Percentiles rank a stretch among this genome's conserved stretches.
Evolutionary conservation across 1,140 invertebrate genomes (phyloP).

Genomic region (Plectrocnemia conspersa): DNA sequence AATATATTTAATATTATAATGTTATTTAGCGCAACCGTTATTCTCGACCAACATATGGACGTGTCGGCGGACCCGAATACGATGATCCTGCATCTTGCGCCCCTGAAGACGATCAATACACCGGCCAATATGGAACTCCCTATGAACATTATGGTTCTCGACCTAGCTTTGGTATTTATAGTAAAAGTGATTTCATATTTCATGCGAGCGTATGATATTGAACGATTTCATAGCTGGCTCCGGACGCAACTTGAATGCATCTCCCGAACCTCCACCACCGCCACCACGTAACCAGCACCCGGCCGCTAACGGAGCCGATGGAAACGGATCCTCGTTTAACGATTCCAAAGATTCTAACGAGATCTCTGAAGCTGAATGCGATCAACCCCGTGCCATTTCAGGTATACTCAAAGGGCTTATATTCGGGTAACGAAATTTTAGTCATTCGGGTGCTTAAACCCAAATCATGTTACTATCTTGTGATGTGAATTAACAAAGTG

Average conservation of each 20-base stretch:
- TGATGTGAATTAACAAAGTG: too few species aligned
- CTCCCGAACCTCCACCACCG: slow-evolving; percentile 78
- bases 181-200: background rate
- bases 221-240: slow-evolving; percentile 52
- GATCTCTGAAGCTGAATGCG: slow-evolving; percentile 88
- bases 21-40: slow-evolving; percentile 49
- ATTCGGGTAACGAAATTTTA: background rate
- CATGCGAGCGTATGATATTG: background rate
- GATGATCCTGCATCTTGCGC: slow-evolving; percentile 88
- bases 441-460: too few species aligned
- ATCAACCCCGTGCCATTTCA: slow-evolving; percentile 55
- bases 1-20: background rate
- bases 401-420: slow-evolving; percentile 40
- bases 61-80: slow-evolving; percentile 66
- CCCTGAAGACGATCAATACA: slow-evolving; percentile 84
- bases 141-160: slow-evolving; percentile 83
- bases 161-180: slow-evolving; percentile 56
- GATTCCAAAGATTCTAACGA: slow-evolving; percentile 90
- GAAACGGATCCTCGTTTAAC: slow-evolving; percentile 73
- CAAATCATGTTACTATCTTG: too few species aligned
- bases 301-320: slow-evolving; percentile 63
- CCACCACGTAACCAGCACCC: slow-evolving; percentile 62
- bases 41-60: slow-evolving; percentile 54
- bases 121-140: slow-evolving; percentile 78
- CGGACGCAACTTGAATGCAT: slow-evolving; percentile 61